Evolutionary conservation across 1,140 invertebrate species (phyloP).

Genomic region (Eciton burchellii): DNA sequence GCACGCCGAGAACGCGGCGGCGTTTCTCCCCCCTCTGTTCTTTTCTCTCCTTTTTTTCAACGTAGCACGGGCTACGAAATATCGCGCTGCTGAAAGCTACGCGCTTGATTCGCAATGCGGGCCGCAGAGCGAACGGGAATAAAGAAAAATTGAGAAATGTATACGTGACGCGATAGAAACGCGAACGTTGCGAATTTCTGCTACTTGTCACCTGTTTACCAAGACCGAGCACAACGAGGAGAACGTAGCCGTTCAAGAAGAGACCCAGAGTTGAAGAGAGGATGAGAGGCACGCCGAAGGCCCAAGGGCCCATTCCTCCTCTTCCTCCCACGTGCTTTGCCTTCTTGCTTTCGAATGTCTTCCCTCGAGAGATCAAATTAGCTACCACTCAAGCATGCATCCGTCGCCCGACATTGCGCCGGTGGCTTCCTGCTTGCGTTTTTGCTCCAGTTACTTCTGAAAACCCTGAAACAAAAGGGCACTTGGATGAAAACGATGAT

Average conservation of each 20-base stretch:
- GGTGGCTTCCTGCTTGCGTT: background rate
- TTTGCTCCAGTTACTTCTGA: slow-evolving; percentile 16
- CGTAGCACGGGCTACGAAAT: background rate
- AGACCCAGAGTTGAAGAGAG: slow-evolving; percentile 87
- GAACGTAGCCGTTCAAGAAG: slow-evolving; percentile 87
- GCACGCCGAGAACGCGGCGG: background rate
- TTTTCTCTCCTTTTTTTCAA: too few relatives aligned
- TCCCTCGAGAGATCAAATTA: background rate
- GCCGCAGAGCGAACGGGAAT: background rate
- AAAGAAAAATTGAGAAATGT: background rate
- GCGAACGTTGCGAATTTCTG: background rate
- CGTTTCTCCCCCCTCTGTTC: too few relatives aligned
- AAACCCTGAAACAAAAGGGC: slow-evolving; percentile 23
- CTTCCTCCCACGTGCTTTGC: slow-evolving; percentile 45
- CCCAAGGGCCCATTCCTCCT: slow-evolving; percentile 86
- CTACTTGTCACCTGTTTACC: slow-evolving; percentile 79
- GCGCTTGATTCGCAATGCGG: background rate
- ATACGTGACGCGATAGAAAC: background rate
- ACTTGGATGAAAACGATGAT: background rate
- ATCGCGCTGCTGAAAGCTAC: background rate
- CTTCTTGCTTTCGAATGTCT: slow-evolving; percentile 18
- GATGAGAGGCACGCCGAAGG: slow-evolving; percentile 86
- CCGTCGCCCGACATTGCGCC: background rate
- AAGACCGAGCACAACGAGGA: slow-evolving; percentile 85
- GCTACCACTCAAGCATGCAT: slow-evolving; percentile 32